Percentiles rank a stretch among this genome's conserved stretches.
Evolutionary conservation across 2,113 vertebrate species (phyloP).

Genomic region (Thalassarche chlororhynchos): DNA sequence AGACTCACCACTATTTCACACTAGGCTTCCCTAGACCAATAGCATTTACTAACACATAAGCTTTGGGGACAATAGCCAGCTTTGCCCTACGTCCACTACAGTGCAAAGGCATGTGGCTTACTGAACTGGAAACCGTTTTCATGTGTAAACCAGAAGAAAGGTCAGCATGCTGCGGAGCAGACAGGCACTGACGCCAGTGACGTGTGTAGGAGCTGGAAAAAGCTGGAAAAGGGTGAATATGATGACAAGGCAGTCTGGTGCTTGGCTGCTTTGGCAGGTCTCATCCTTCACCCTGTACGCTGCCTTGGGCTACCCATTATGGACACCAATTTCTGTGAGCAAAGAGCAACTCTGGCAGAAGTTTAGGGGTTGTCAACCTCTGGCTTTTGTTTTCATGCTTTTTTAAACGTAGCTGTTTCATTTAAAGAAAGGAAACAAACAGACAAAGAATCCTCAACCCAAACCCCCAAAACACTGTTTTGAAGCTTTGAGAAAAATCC

Average conservation of each 20-base stretch:
- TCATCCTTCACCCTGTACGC: background rate
- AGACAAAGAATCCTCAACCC: background rate
- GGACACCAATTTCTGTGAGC: background rate
- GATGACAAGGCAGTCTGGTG: background rate
- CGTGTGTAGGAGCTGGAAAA: constrained; percentile 42
- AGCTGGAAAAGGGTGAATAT: background rate
- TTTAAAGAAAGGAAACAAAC: background rate
- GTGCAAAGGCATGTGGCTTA: background rate
- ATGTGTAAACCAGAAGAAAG: constrained; percentile 46
- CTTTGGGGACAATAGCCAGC: background rate
- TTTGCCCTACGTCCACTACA: background rate
- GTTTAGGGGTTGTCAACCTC: background rate
- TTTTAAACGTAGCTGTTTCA: background rate
- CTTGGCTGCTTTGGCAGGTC: background rate
- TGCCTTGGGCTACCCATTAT: background rate
- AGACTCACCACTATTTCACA: background rate
- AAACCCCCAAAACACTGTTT: background rate
- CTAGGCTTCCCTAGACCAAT: background rate
- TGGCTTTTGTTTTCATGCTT: background rate
- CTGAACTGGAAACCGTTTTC: background rate
- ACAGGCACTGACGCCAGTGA: background rate
- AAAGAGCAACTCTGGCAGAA: background rate
- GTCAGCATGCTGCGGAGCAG: background rate
- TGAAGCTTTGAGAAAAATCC: background rate
- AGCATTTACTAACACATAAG: background rate